Percentiles rank a stretch among this genome's conserved stretches.
phyloP scores from a whole-genome alignment of 1,140 invertebrate genomes.

The Mercenaria mercenaria region DNA sequence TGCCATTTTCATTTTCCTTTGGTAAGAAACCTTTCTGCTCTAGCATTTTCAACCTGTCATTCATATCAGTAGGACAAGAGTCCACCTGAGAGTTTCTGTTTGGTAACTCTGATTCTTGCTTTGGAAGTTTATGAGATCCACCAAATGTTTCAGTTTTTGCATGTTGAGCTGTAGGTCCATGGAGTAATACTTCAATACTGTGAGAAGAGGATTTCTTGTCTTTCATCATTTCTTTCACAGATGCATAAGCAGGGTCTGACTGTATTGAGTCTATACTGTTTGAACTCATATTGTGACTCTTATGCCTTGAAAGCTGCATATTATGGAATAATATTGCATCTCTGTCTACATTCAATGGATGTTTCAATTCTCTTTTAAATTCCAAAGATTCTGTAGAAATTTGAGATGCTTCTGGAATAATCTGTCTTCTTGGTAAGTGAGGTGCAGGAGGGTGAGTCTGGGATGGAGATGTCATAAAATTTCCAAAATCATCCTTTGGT shows the following conservation, averaged over 20 bases:
- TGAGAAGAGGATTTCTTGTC: slow-evolving; percentile 74
- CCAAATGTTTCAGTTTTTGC: slow-evolving; percentile 51
- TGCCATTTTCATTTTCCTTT: slow-evolving; percentile 13
- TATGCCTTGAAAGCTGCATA: slow-evolving; percentile 80
- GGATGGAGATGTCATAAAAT: slow-evolving; percentile 1
- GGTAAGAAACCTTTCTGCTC: slow-evolving; percentile 62
- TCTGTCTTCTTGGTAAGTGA: slow-evolving; percentile 36
- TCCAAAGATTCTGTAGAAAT: slow-evolving; percentile 77
- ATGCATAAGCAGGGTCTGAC: slow-evolving; percentile 78
- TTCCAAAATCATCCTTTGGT: slow-evolving; percentile 47
- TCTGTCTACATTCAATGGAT: slow-evolving; percentile 79
- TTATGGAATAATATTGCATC: slow-evolving; percentile 83
- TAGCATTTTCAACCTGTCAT: slow-evolving; percentile 61
- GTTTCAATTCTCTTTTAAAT: slow-evolving; percentile 77
- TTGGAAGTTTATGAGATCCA: slow-evolving; percentile 54
- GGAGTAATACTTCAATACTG: slow-evolving; percentile 83
- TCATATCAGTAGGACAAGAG: slow-evolving; percentile 61
- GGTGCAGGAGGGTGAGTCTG: slow-evolving; percentile 15
- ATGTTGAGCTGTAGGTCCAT: slow-evolving; percentile 57
- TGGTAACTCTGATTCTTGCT: slow-evolving; percentile 39
- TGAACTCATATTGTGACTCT: slow-evolving; percentile 73
- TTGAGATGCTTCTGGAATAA: slow-evolving; percentile 63
- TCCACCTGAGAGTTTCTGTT: slow-evolving; percentile 39
- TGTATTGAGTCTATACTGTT: slow-evolving; percentile 81
- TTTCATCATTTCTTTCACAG: slow-evolving; percentile 69